Evolutionary conservation across 2,113 vertebrate genomes (phyloP).

Genomic region (Lasiurus cinereus): DNA sequence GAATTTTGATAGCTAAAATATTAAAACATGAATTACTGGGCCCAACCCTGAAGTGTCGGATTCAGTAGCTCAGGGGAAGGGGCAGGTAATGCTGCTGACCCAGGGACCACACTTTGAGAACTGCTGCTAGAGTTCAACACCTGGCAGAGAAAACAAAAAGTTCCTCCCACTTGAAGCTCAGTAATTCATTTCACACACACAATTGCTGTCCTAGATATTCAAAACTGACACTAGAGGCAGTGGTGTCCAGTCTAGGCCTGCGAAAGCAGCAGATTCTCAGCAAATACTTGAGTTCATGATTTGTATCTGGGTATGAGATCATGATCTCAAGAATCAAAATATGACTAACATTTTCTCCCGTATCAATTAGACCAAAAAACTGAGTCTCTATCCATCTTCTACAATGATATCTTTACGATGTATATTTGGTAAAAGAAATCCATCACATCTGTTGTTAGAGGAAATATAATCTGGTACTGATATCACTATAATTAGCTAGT

Average conservation of each 20-base stretch:
- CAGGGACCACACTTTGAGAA: slow-evolving; percentile 11
- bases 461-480: slow-evolving; percentile 27
- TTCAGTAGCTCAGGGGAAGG: neutral
- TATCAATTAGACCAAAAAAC: slow-evolving; percentile 4
- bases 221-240: slow-evolving; percentile 4
- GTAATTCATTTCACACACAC: neutral
- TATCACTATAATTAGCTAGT: neutral
- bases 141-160: slow-evolving; percentile 47
- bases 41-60: neutral
- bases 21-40: slow-evolving; percentile 40
- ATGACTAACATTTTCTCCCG: slow-evolving; percentile 3
- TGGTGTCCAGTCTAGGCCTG: neutral
- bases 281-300: slow-evolving; percentile 18
- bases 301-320: neutral
- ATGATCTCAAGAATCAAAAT: slow-evolving; percentile 34
- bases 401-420: neutral
- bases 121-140: neutral
- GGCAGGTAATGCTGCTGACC: neutral
- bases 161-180: neutral
- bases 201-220: neutral
- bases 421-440: neutral
- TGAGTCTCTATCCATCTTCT: slow-evolving; percentile 14
- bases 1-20: slow-evolving; percentile 34
- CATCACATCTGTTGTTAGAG: neutral
- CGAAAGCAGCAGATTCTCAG: neutral